Evolutionary conservation across 2,113 vertebrate genomes (phyloP).

Genomic region (Gnathonemus echidnorhynchus): DNA sequence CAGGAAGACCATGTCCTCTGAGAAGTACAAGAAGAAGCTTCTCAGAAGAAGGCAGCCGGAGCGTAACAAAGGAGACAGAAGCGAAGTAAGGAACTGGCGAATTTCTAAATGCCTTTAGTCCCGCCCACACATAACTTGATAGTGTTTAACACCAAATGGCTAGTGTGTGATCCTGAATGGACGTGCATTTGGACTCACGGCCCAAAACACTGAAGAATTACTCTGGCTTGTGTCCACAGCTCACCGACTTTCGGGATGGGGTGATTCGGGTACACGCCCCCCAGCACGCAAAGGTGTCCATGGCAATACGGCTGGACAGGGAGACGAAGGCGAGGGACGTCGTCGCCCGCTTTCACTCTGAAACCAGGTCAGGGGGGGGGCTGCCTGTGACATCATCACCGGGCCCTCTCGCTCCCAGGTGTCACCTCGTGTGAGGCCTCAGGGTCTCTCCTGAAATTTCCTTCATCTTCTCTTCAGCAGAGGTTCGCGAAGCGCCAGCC

Average conservation of each 20-base stretch:
- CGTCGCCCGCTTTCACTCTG: slow-evolving; percentile 72
- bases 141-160: neutral
- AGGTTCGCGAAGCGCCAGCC: slow-evolving; percentile 31
- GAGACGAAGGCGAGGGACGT: slow-evolving; percentile 82
- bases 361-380: slow-evolving; percentile 65
- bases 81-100: slow-evolving; percentile 55
- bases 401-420: neutral
- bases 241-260: slow-evolving; percentile 80
- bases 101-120: neutral
- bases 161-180: neutral
- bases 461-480: slow-evolving; percentile 6
- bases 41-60: slow-evolving; percentile 72
- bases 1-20: slow-evolving; percentile 66
- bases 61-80: slow-evolving; percentile 64
- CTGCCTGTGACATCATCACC: neutral
- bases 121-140: neutral
- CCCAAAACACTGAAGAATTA: neutral
- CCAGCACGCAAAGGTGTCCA: slow-evolving; percentile 84
- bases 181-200: neutral
- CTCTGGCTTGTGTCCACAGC: slow-evolving; percentile 32
- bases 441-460: neutral
- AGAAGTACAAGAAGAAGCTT: slow-evolving; percentile 66
- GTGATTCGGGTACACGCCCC: slow-evolving; percentile 90
- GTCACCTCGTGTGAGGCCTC: neutral
- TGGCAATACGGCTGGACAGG: slow-evolving; percentile 83